phyloP scores from a whole-genome alignment of 2,888 invertebrate genomes.

The Amiota mariae region DNA sequence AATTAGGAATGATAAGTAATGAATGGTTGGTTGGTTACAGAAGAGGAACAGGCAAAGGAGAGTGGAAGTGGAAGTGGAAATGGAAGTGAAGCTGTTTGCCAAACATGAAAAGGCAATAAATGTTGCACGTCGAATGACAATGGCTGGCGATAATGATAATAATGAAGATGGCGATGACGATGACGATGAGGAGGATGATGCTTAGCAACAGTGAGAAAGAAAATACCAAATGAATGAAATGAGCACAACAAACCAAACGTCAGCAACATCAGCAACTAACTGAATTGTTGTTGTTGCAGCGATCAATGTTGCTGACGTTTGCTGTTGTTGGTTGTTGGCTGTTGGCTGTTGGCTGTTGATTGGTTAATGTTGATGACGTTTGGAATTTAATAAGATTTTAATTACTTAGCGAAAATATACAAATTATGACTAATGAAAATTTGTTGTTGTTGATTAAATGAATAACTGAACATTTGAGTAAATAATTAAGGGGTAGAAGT shows the following conservation, averaged over 20 bases:
- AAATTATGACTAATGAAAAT: conserved; percentile 28
- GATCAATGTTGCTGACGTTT: background rate
- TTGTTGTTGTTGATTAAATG: too few relatives aligned
- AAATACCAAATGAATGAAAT: background rate
- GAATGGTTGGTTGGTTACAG: too few relatives aligned
- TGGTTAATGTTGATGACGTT: conserved; percentile 19
- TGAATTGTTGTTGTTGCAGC: conserved; percentile 9
- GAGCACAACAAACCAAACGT: background rate
- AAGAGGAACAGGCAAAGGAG: too few relatives aligned
- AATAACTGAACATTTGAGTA: too few relatives aligned
- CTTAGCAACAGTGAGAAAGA: conserved; percentile 20
- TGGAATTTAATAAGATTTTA: conserved; percentile 27
- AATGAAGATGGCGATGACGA: too few relatives aligned
- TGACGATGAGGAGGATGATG: background rate
- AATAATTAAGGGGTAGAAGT: too few relatives aligned
- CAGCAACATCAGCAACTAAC: conserved; percentile 12
- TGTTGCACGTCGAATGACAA: background rate
- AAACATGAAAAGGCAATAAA: conserved; percentile 29
- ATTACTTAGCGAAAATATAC: conserved; percentile 21
- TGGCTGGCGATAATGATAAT: too few relatives aligned
- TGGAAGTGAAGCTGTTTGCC: too few relatives aligned
- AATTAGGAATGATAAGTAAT: conserved; percentile 6
- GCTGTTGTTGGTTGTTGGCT: background rate
- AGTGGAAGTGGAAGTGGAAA: too few relatives aligned
- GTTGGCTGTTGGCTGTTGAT: too few relatives aligned